Evolutionary conservation across 2,113 vertebrate genomes (phyloP), one percentile per base, ranked within the genome.

Genomic region (Oryzias curvinotus): DNA sequence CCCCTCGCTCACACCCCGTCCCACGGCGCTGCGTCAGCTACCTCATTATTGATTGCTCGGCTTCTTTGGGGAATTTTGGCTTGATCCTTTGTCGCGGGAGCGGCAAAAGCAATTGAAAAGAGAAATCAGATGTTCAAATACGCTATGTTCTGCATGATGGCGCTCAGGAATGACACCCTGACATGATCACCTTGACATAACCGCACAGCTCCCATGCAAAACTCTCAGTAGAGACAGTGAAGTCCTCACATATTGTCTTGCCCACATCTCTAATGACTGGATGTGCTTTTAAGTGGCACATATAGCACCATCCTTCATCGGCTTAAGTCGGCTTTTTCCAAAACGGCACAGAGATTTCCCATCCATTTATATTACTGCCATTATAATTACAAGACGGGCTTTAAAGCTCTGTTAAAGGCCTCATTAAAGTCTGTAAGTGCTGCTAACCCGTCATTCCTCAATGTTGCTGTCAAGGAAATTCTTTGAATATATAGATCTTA

Each of bases 81-180:
- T 45, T 62, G 64, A 87, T 89, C 73, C 65, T 50, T 52, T 61
- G 55, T 79, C 47, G 52, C 0, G 4, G 61, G 65, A 87, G 60
- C 62, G 71, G 75, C 57, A 54, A 85, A 86, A 86, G 43, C 77
- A 82, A 90, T 89, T 85, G 83, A 88, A 91, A 79, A 64, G 77
- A 91, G 77, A 82, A 89, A 89, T 89, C 87, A 89, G 47, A 83
- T 69, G 80, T 73, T 87, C 88, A 87, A 90, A 91, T 91, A 89
- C 90, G 77, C 82, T 80, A 81, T 85, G 87, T 73, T 82, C 75
- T 68, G 75, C 77, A 86, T 68, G 80, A 86, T 47, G 63, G 75
- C 21, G 15, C 51, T 18, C 47, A 28, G 56, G 71, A 84, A 79
- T 44, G 77, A 75, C 74, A 84, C 78, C 58, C 16, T 65, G 75